phyloP scores from a whole-genome alignment of 2,888 invertebrate genomes.

The Blera fallax region DNA sequence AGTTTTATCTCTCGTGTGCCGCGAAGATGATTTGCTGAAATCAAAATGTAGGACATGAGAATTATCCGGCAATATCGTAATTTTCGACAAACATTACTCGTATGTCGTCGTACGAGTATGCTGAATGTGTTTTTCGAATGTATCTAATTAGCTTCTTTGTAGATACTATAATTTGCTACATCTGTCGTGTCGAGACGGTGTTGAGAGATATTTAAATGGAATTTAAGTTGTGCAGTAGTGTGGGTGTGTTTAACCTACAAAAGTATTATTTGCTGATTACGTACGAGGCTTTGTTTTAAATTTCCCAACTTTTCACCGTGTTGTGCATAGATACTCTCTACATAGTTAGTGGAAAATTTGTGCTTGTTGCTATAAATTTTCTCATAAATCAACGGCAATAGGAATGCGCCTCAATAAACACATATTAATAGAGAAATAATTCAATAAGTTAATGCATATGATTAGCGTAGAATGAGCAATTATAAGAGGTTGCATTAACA shows the following conservation, averaged over 20 bases:
- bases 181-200: neutral
- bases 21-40: slow-evolving; percentile 7
- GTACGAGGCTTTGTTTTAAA: neutral
- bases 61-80: neutral
- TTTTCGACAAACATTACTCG: neutral
- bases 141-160: neutral
- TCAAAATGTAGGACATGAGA: slow-evolving; percentile 19
- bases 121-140: neutral
- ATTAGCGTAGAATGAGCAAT: neutral
- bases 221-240: neutral
- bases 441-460: neutral
- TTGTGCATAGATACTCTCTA: neutral
- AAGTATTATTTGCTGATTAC: neutral
- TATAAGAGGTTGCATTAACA: neutral
- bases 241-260: neutral
- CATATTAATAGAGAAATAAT: neutral
- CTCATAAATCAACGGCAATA: neutral
- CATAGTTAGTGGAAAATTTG: neutral
- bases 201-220: neutral
- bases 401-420: neutral
- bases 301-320: neutral
- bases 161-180: slow-evolving; percentile 5
- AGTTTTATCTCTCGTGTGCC: neutral
- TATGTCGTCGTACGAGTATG: neutral
- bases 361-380: neutral